Percentiles rank a stretch among this genome's conserved stretches.
These are phyloP conservation scores for Cephalopholis sonnerati DNA, from an alignment of 2,113 vertebrate genomes.

Conservation along the genomic window DNA sequence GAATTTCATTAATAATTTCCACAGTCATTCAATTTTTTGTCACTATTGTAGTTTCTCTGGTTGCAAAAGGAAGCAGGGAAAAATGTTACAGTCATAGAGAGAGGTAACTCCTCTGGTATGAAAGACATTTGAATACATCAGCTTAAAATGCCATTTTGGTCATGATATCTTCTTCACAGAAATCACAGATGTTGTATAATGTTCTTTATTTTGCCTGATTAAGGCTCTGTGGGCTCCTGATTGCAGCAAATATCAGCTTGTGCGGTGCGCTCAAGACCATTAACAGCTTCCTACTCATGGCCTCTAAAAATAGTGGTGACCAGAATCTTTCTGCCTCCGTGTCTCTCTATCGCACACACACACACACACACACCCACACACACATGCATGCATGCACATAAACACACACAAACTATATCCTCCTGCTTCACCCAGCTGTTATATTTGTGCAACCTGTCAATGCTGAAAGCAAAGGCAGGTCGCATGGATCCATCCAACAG, in stretches of 20 bases:
- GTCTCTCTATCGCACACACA: background rate
- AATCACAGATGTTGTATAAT: no score
- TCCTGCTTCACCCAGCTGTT: background rate
- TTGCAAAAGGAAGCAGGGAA: background rate
- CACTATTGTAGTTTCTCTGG: background rate
- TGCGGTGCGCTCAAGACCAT: slow-evolving; percentile 20
- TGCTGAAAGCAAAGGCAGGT: slow-evolving; percentile 1
- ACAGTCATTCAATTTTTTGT: background rate
- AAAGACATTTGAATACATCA: no score
- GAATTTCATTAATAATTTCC: background rate
- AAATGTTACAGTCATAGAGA: background rate
- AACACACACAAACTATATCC: background rate
- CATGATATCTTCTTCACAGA: no score
- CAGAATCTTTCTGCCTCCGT: slow-evolving; percentile 19
- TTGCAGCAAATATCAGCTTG: slow-evolving; percentile 7
- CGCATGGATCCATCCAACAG: background rate
- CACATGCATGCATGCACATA: background rate
- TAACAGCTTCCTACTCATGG: slow-evolving; percentile 50
- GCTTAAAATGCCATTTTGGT: no score
- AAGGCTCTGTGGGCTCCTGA: background rate
- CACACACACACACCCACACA: background rate
- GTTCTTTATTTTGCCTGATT: no score
- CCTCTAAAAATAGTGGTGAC: slow-evolving; percentile 47
- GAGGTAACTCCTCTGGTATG: background rate
- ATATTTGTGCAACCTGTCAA: slow-evolving; percentile 7